These are phyloP conservation scores for Squalus acanthias DNA, from an alignment of 2,797 vertebrate species.

Conservation along the genomic window DNA sequence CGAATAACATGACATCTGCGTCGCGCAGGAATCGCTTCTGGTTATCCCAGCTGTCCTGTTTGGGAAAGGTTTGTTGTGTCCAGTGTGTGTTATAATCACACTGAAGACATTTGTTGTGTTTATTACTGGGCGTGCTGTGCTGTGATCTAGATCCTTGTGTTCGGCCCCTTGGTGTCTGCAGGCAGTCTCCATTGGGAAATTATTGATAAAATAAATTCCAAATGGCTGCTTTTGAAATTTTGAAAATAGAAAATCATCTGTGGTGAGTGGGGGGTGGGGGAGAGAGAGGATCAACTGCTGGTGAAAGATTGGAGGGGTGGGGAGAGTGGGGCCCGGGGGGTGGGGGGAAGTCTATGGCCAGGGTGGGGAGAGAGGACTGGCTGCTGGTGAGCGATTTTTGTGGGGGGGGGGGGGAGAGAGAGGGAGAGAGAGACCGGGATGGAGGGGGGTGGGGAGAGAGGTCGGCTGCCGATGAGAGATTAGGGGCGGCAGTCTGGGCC, in stretches of 20 bases:
- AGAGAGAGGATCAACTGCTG: neutral
- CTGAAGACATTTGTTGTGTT: neutral
- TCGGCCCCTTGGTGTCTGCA: neutral
- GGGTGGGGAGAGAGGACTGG: neutral
- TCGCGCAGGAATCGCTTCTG: slow-evolving; percentile 92
- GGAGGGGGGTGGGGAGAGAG: neutral
- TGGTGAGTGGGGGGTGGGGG: neutral
- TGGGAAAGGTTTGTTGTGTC: slow-evolving; percentile 76
- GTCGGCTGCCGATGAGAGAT: neutral
- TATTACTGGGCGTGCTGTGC: neutral
- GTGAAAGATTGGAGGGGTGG: neutral
- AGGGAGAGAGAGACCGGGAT: neutral
- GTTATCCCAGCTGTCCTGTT: slow-evolving; percentile 93
- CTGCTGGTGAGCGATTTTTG: no score
- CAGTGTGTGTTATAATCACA: neutral
- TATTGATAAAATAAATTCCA: neutral
- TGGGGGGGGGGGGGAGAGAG: neutral
- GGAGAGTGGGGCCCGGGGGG: neutral
- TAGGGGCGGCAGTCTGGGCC: neutral
- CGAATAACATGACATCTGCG: slow-evolving; percentile 74
- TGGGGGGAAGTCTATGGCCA: no score
- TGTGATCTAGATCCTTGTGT: neutral
- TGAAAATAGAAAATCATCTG: neutral
- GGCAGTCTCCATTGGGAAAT: neutral
- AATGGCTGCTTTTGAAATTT: neutral